Percentiles rank a stretch among this genome's conserved stretches.
Evolutionary conservation across 2,113 vertebrate species (phyloP).

Genomic region (Bucco capensis): DNA sequence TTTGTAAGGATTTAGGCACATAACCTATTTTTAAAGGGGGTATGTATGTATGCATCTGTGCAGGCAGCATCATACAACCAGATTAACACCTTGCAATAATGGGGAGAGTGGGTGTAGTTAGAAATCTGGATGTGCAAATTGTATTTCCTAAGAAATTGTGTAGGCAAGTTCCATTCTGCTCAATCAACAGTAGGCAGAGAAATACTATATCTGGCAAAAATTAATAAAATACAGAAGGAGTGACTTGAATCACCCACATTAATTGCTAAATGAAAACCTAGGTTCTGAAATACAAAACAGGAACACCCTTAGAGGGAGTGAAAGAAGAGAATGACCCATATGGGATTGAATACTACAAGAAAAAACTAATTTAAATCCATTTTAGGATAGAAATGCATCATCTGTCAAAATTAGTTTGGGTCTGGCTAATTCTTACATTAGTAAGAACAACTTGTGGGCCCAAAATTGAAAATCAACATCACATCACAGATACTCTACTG

Average conservation of each 20-base stretch:
- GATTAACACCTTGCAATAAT: constrained; percentile 58
- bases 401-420: neutral
- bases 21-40: constrained; percentile 22
- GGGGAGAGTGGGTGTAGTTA: constrained; percentile 47
- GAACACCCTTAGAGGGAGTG: neutral
- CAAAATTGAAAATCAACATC: neutral
- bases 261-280: constrained; percentile 43
- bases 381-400: neutral
- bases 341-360: neutral
- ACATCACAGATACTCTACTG: neutral
- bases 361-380: neutral
- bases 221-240: constrained; percentile 53
- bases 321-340: neutral
- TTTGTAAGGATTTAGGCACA: neutral
- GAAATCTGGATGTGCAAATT: constrained; percentile 64
- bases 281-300: constrained; percentile 26
- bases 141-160: constrained; percentile 64
- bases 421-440: neutral
- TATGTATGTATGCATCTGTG: constrained; percentile 12
- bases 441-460: neutral
- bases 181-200: constrained; percentile 50
- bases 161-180: constrained; percentile 60
- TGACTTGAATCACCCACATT: constrained; percentile 44
- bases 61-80: constrained; percentile 38
- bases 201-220: constrained; percentile 65